A percentile compares a stretch with the other conserved stretches of the same genome.
Conservation (phyloP, 1,140 invertebrate genomes). For the Euwallacea fornicatus region DNA sequence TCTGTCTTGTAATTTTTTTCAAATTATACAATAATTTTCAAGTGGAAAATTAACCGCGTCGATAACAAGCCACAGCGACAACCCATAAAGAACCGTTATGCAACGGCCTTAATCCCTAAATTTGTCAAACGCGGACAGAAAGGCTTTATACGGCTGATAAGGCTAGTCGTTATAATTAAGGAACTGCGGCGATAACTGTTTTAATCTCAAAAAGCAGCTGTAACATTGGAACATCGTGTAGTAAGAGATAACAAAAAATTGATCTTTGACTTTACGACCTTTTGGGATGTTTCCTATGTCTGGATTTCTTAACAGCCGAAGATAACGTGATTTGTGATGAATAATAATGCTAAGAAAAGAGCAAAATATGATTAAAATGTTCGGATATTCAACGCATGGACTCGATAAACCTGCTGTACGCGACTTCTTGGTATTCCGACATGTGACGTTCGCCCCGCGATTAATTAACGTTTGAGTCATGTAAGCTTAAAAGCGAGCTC, state of each 20-base stretch:
- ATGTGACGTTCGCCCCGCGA: no score
- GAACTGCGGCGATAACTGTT: background rate
- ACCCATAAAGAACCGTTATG: background rate
- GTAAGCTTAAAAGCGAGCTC: no score
- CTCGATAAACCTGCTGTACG: no score
- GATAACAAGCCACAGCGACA: background rate
- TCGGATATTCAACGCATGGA: background rate
- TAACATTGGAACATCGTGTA: constrained; percentile 8
- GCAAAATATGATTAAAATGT: background rate
- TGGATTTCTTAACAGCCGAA: constrained; percentile 1
- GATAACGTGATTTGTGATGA: background rate
- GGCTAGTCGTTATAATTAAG: background rate
- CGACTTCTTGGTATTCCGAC: no score
- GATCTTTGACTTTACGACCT: constrained; percentile 10
- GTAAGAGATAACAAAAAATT: constrained; percentile 4
- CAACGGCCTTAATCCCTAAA: background rate
- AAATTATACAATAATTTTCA: no score
- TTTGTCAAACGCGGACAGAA: background rate
- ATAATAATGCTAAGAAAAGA: no score
- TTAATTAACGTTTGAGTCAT: no score
- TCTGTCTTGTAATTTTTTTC: background rate
- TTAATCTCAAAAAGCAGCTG: background rate
- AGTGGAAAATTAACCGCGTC: background rate
- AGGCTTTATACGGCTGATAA: constrained; percentile 1
- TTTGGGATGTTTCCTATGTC: constrained; percentile 7